Base-by-base conservation (phyloP, 2,797 vertebrate genomes). In the Alcedo quadribrachys region DNA sequence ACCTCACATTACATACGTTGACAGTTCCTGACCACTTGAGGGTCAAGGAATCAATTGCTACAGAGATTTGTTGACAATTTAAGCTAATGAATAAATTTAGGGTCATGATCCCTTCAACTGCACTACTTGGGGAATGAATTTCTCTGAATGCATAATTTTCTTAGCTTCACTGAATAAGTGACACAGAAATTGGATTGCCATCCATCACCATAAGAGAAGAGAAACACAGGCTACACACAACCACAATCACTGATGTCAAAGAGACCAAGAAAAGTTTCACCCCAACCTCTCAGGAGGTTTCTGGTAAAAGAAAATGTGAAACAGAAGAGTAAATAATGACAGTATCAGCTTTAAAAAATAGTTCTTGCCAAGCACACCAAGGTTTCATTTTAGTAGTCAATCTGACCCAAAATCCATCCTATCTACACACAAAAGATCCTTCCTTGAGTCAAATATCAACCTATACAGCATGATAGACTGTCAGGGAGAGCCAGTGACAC, bases 11-110 rank as follows among this genome's bases (percentile, higher is more conserved):
- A 53, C 32, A 13, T 58, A 43, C 60, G 60, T 61, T 93, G 90
- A 85, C 65, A 80, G 61, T 37, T 88, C 25, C 74, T 73, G 70
- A 70, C 60, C 57, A 60, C 51, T 83, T 68, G 37, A 68, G 87
- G 80, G 77, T 93, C 82, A 83, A 85, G 66, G 51, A 92, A 92
- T 74, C 81, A 87, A 80, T 80, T 93, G 68, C 83, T 79, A 77
- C 28, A 80, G 70, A 85, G 93, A 87, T 79, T 71, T 70, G 71
- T 91, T 88, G 90, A 90, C 83, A 86, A 76, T 95, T 91, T 90
- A 61, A 84, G 75, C 53, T 94, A 90, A 93, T 92, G 75, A 94
- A 79, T 92, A 95, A 25, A 65, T 90, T 74, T 82, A 60, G 37
- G 86, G 71, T 92, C 70, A 28, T 46, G 78, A 82, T 79, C 61